These are phyloP conservation scores for Megaceryle maxima DNA, from an alignment of 2,113 vertebrate genomes.

Conservation along the genomic window DNA sequence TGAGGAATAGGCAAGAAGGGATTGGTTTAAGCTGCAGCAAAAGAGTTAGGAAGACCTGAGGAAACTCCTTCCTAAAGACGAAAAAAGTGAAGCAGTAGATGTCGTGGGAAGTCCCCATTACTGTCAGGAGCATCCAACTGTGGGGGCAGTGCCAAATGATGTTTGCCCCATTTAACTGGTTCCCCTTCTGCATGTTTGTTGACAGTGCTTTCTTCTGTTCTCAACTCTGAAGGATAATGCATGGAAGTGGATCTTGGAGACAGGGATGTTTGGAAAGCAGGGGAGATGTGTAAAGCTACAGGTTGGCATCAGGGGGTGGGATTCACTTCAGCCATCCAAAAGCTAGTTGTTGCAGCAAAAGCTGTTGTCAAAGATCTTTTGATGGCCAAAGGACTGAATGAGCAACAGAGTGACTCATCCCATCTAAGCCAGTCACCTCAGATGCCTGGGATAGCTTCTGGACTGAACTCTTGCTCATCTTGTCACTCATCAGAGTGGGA, in stretches of 20 bases:
- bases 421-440: background rate
- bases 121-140: background rate
- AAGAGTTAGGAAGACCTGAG: background rate
- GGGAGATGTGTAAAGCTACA: background rate
- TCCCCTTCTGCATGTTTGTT: background rate
- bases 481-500: background rate
- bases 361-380: background rate
- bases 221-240: rapidly evolving
- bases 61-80: background rate
- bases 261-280: background rate
- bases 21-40: background rate
- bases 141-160: background rate
- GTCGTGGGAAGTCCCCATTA: background rate
- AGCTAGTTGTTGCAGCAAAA: background rate
- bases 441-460: background rate
- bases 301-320: background rate
- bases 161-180: background rate
- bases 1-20: background rate
- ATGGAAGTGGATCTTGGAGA: background rate
- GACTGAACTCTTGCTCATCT: background rate
- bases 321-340: background rate
- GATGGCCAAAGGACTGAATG: background rate
- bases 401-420: background rate
- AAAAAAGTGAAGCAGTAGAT: background rate
- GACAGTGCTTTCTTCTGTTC: background rate